These are phyloP conservation scores for Pseudochirops corinnae DNA, from an alignment of 2,797 vertebrate genomes.

Conservation along the genomic window DNA sequence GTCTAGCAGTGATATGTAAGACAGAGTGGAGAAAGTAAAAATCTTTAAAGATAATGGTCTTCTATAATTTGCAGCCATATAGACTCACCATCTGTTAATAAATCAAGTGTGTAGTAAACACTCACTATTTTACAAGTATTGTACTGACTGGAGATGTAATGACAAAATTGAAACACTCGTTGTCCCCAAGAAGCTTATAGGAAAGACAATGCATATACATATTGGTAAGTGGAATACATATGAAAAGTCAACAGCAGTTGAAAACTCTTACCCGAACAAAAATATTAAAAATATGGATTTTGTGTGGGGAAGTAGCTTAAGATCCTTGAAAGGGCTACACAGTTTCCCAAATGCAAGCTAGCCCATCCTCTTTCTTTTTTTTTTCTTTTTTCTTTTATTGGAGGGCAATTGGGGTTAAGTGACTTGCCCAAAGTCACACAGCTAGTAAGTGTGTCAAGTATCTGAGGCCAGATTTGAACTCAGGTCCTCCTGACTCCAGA, in stretches of 20 bases:
- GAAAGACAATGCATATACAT: background rate
- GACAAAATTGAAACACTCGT: background rate
- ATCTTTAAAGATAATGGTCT: background rate
- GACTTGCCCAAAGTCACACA: too few species aligned
- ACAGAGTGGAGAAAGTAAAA: background rate
- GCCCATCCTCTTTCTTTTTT: background rate
- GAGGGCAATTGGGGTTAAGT: too few species aligned
- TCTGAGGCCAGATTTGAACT: too few species aligned
- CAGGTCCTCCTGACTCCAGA: too few species aligned
- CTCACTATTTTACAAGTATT: background rate
- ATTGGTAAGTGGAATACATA: too few species aligned
- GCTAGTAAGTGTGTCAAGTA: too few species aligned
- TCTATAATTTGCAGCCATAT: background rate
- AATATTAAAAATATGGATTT: background rate
- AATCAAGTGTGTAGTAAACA: background rate
- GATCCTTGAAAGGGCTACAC: background rate
- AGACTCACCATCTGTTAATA: background rate
- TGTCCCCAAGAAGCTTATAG: background rate
- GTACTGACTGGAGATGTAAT: background rate
- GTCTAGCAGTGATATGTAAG: background rate
- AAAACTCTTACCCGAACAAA: background rate
- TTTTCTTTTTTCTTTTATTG: too few species aligned
- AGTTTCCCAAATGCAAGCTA: background rate
- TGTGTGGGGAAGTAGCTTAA: background rate
- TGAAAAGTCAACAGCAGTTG: background rate